Conservation (phyloP, 2,113 vertebrate species). For the Cololabis saira region DNA sequence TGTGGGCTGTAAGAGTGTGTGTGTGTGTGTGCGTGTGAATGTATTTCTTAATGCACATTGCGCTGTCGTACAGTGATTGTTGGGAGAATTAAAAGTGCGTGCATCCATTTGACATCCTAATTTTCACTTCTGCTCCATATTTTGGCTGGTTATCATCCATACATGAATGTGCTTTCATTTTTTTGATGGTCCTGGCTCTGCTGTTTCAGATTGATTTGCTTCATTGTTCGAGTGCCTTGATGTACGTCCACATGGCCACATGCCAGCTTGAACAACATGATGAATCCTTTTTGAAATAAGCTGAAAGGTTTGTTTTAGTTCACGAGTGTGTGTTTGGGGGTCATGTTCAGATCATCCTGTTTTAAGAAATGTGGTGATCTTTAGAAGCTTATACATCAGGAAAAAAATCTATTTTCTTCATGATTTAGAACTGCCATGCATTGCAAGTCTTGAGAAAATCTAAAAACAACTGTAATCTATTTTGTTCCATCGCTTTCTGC, state of each 20-base stretch:
- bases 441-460: background rate
- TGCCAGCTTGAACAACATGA: constrained; percentile 1
- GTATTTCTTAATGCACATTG: constrained; percentile 20
- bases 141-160: constrained; percentile 17
- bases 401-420: constrained; percentile 10
- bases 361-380: background rate
- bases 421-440: constrained; percentile 1
- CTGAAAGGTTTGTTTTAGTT: constrained; percentile 28
- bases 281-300: constrained; percentile 38
- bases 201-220: constrained; percentile 2
- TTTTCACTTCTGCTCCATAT: constrained; percentile 10
- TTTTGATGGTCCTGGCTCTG: constrained; percentile 4
- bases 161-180: constrained; percentile 22
- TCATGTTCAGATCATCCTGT: background rate
- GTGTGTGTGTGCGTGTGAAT: constrained; percentile 35
- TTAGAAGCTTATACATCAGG: background rate
- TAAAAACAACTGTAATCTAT: background rate
- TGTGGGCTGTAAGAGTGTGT: constrained; percentile 34
- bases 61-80: constrained; percentile 20
- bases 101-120: constrained; percentile 44
- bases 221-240: background rate
- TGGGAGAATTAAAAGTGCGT: constrained; percentile 3
- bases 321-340: constrained; percentile 22
- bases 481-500: no score
- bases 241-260: background rate